These are phyloP conservation scores for Mycalesis mineus DNA, from an alignment of 2,888 invertebrate species.

Conservation along the genomic window DNA sequence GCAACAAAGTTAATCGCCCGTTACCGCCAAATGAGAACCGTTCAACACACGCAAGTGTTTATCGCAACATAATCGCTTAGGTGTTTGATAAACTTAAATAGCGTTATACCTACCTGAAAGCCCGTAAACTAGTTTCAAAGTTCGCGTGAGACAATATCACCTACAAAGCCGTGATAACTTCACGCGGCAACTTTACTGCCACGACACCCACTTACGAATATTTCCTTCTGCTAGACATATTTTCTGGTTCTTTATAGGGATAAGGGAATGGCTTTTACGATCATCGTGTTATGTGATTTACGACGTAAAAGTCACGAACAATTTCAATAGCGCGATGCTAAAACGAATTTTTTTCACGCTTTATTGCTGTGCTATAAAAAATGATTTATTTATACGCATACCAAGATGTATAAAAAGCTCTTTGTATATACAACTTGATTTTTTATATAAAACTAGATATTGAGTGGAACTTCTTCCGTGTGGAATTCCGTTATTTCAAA, in stretches of 20 bases:
- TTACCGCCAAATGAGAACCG: conserved; percentile 4
- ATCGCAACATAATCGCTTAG: conserved; percentile 48
- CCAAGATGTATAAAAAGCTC: not conserved
- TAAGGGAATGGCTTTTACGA: conserved; percentile 28
- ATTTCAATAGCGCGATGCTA: conserved; percentile 18
- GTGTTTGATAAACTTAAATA: conserved; percentile 57
- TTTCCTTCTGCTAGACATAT: conserved; percentile 26
- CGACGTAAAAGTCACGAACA: conserved; percentile 30
- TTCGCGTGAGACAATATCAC: conserved; percentile 56
- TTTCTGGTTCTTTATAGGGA: conserved; percentile 28
- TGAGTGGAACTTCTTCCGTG: too few species aligned
- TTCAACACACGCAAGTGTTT: conserved; percentile 41
- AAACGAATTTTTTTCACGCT: conserved; percentile 17
- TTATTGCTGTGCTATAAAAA: conserved; percentile 18
- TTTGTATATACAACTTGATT: too few species aligned
- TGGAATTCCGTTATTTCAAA: too few species aligned
- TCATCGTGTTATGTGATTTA: conserved; percentile 32
- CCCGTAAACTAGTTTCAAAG: conserved; percentile 44
- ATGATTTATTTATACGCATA: conserved; percentile 5
- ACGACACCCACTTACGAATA: conserved; percentile 36
- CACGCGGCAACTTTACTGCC: conserved; percentile 33
- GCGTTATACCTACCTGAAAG: conserved; percentile 39
- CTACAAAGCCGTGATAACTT: conserved; percentile 23
- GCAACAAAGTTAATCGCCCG: not conserved
- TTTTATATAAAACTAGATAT: too few species aligned